Evolutionary conservation across 2,113 vertebrate genomes (phyloP).

Genomic region (Nettapus auritus): DNA sequence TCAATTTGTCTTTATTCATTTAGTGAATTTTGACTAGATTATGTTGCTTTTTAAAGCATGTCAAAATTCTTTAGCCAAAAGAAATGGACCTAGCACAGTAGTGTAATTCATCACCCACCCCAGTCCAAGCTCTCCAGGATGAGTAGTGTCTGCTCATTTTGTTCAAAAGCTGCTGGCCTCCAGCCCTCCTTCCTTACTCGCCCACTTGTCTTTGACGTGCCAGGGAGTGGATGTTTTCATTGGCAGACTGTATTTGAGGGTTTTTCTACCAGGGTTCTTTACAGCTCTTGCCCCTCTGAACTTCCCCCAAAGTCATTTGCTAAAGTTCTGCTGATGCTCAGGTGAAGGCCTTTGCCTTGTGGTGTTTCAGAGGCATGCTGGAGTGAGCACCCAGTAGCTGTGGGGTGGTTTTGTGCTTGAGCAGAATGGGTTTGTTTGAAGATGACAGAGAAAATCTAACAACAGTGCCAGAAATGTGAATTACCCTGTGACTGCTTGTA

Average conservation of each 20-base stretch:
- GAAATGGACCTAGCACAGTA: fast-evolving
- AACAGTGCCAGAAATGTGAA: background rate
- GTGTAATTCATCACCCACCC: background rate
- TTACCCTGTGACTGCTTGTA: background rate
- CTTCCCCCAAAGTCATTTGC: background rate
- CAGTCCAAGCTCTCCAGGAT: background rate
- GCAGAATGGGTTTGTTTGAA: background rate
- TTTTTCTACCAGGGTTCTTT: background rate
- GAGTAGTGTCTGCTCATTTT: background rate
- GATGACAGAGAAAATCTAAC: background rate
- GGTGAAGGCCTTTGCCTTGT: background rate
- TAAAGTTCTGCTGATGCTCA: background rate
- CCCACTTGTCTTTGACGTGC: background rate
- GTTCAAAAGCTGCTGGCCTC: background rate
- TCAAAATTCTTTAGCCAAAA: background rate
- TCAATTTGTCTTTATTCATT: background rate
- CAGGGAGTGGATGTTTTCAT: background rate
- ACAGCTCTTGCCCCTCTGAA: background rate
- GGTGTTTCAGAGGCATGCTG: background rate
- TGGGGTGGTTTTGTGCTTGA: background rate
- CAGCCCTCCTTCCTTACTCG: fast-evolving
- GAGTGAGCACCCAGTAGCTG: fast-evolving
- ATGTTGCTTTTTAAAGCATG: background rate
- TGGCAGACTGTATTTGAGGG: background rate
- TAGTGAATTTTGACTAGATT: background rate